Base-by-base conservation (phyloP, 2,113 vertebrate species). In the Cheilinus undulatus region DNA sequence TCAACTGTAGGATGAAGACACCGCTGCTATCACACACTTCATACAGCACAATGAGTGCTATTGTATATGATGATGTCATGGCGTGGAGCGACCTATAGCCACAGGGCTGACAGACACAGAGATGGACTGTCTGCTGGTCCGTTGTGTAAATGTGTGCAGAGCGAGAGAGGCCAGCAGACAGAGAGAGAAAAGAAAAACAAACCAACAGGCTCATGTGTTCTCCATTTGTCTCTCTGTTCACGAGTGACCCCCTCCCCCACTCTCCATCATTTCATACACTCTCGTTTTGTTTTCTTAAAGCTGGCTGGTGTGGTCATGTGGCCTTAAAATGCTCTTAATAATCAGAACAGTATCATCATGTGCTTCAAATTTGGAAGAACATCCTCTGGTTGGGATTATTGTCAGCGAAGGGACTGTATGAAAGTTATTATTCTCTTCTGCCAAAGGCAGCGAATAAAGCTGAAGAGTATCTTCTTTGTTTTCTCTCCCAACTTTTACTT, bases 11-110 rank as follows among this genome's bases (percentile, higher is more conserved):
- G 46, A 68, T 52, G 27, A 50, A 71, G 22, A 36, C 22, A 59
- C 57, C 24, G 12, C 63, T 46, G 32, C 59, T 30, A 14, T 2
- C 54, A 59, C 53, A 65, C 20, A 57, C 43, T 52, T 38, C 27
- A 78, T 56, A 0, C 26, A 17, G 22, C 45, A 90, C 87, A 92
- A 88, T 54, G 70, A 0, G 1, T 5, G 36, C 78, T 51, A 73
- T 89, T 92, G 81, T 92, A 46, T 34, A 54, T 51, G 68, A 80
- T 77, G 88, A 89, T 69, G 83, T 87, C 83, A 88, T 32, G 56
- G 67, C 5, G 11, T 62, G 71, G 60, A 65, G 9, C 45, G 80
- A 69, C 75, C 17, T 54, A 57, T 22, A 71, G 66, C 83, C 59
- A 0, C 34, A 46, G 69, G 83, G 62, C 38, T 56, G 38, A 38